Conservation (phyloP, 2,113 vertebrate genomes). For the Perca flavescens region DNA sequence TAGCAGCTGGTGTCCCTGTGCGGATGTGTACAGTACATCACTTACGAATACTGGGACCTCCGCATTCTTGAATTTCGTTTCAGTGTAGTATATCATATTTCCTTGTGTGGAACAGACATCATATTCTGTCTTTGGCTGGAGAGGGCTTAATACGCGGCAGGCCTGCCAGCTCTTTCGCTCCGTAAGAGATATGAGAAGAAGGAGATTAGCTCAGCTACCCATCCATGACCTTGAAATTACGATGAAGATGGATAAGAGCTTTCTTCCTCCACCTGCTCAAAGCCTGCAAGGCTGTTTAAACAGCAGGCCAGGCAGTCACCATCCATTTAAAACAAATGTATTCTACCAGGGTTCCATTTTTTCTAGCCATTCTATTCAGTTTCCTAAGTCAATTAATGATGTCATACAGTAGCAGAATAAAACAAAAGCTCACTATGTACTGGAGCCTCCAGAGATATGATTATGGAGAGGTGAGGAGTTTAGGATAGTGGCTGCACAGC, state of each 20-base stretch:
- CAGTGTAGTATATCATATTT: slow-evolving; percentile 69
- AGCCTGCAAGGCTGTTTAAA: slow-evolving; percentile 75
- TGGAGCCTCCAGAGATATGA: slow-evolving; percentile 47
- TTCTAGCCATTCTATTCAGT: slow-evolving; percentile 52
- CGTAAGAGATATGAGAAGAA: slow-evolving; percentile 77
- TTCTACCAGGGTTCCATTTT: slow-evolving; percentile 56
- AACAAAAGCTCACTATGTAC: slow-evolving; percentile 53
- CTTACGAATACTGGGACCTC: slow-evolving; percentile 49
- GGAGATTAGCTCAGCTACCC: slow-evolving; percentile 80
- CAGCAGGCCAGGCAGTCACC: slow-evolving; percentile 69
- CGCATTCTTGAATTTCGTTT: slow-evolving; percentile 61
- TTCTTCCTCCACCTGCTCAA: slow-evolving; percentile 77
- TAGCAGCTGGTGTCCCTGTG: slow-evolving; percentile 75
- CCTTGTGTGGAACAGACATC: slow-evolving; percentile 68
- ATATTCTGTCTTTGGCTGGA: slow-evolving; percentile 73
- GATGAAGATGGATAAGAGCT: slow-evolving; percentile 79
- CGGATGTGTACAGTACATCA: slow-evolving; percentile 69
- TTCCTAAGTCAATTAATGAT: slow-evolving; percentile 71
- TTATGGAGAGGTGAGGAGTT: slow-evolving; percentile 27
- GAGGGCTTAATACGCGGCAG: slow-evolving; percentile 71
- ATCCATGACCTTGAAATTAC: slow-evolving; percentile 82
- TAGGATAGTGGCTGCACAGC: slow-evolving; percentile 19
- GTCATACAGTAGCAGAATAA: slow-evolving; percentile 60
- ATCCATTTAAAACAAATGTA: slow-evolving; percentile 74
- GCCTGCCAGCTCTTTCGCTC: slow-evolving; percentile 70